phyloP scores from a whole-genome alignment of 2,797 vertebrate species.

The Hemitrygon akajei region DNA sequence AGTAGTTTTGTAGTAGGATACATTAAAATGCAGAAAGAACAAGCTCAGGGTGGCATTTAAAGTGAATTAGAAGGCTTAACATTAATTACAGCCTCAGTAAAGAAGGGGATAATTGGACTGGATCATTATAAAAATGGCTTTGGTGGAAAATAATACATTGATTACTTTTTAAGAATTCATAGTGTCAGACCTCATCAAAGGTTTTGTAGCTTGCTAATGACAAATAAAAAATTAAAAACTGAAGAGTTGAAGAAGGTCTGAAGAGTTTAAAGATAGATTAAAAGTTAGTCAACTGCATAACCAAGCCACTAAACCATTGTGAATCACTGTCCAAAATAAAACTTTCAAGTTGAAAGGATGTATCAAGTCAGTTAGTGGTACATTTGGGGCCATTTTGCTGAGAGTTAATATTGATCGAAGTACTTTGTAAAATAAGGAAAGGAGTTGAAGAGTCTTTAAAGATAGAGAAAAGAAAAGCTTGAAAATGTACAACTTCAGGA shows the following conservation, averaged over 20 bases:
- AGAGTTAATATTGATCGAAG: background rate
- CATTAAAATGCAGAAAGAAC: background rate
- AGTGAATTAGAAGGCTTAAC: background rate
- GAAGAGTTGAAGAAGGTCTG: background rate
- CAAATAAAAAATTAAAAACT: background rate
- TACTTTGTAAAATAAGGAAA: background rate
- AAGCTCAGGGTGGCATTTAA: background rate
- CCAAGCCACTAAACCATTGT: background rate
- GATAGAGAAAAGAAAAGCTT: background rate
- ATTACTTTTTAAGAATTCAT: background rate
- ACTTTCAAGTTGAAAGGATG: background rate
- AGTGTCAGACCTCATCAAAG: background rate
- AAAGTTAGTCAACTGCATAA: background rate
- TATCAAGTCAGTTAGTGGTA: background rate
- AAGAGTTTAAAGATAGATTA: background rate
- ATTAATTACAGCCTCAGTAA: background rate
- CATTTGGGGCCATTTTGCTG: background rate
- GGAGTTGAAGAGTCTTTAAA: background rate
- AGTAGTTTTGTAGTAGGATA: background rate
- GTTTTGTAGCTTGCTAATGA: background rate
- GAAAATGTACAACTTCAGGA: background rate
- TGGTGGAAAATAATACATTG: background rate
- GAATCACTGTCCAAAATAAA: background rate
- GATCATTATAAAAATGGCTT: background rate
- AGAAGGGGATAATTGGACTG: background rate